Evolutionary conservation across 2,888 invertebrate species (phyloP).

Genomic region (Leucophenga montana): DNA sequence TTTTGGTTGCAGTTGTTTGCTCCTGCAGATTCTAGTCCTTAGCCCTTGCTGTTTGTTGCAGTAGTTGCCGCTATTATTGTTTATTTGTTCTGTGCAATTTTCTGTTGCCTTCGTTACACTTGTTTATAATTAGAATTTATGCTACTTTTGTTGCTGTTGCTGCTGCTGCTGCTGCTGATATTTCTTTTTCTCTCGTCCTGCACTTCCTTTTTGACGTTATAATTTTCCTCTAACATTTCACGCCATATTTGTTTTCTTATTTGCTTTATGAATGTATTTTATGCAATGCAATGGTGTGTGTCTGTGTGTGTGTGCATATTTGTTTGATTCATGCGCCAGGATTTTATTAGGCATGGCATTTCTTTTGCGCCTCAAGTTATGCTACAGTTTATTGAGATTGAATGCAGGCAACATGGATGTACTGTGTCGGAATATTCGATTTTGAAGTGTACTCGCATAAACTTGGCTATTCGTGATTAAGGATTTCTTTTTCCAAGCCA

Average conservation of each 20-base stretch:
- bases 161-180: neutral
- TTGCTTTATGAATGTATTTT: slow-evolving; percentile 18
- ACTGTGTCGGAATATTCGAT: neutral
- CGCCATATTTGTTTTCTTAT: slow-evolving; percentile 30
- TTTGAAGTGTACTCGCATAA: slow-evolving; percentile 10
- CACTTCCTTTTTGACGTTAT: slow-evolving; percentile 24
- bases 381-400: slow-evolving; percentile 20
- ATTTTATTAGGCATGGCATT: slow-evolving; percentile 46
- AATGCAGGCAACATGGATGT: neutral
- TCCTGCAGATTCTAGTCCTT: neutral
- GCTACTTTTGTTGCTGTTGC: slow-evolving; percentile 15
- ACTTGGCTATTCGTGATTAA: slow-evolving; percentile 12
- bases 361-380: slow-evolving; percentile 41
- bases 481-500: neutral
- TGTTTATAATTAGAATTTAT: slow-evolving; percentile 32
- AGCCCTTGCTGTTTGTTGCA: neutral
- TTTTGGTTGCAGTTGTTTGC: slow-evolving; percentile 5
- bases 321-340: slow-evolving; percentile 31
- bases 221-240: slow-evolving; percentile 23
- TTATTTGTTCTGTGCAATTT: slow-evolving; percentile 1
- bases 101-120: slow-evolving; percentile 20
- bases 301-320: slow-evolving; percentile 17
- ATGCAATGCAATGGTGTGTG: neutral
- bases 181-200: slow-evolving; percentile 5
- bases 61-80: neutral